Evolutionary conservation across 2,797 vertebrate genomes (phyloP).

Genomic region (Sebastes paucispinis): DNA sequence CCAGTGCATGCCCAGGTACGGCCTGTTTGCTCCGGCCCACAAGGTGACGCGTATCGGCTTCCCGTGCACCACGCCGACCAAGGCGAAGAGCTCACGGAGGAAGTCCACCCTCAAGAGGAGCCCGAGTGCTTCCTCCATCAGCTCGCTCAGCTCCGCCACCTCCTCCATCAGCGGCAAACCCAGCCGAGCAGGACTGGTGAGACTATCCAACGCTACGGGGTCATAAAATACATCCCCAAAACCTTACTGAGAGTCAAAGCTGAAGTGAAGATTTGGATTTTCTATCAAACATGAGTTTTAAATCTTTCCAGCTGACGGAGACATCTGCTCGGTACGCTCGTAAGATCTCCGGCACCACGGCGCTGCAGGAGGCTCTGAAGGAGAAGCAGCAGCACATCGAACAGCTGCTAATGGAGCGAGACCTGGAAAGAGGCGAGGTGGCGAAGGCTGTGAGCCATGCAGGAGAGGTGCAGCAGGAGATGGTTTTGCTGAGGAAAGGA

Average conservation of each 20-base stretch:
- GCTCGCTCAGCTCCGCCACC: constrained; percentile 94
- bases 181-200: constrained; percentile 96
- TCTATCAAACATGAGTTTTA: background rate
- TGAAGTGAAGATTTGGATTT: background rate
- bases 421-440: constrained; percentile 94
- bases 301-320: constrained; percentile 89
- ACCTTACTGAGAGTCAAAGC: background rate
- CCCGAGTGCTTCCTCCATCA: constrained; percentile 94
- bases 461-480: constrained; percentile 93
- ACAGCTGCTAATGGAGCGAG: constrained; percentile 93
- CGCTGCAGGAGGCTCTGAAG: constrained; percentile 96
- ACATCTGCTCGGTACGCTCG: constrained; percentile 94
- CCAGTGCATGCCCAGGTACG: constrained; percentile 94
- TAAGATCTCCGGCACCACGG: constrained; percentile 97
- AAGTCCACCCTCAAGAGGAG: constrained; percentile 89
- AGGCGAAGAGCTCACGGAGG: constrained; percentile 87
- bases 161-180: constrained; percentile 95
- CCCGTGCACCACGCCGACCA: constrained; percentile 94
- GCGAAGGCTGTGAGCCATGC: constrained; percentile 96
- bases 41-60: constrained; percentile 98
- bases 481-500: constrained; percentile 88
- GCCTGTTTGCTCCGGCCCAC: constrained; percentile 95
- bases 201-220: constrained; percentile 27
- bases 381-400: constrained; percentile 99
- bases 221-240: background rate